phyloP scores from a whole-genome alignment of 37 sponge, comb jelly and placozoan species.

The Oopsacas minuta region DNA sequence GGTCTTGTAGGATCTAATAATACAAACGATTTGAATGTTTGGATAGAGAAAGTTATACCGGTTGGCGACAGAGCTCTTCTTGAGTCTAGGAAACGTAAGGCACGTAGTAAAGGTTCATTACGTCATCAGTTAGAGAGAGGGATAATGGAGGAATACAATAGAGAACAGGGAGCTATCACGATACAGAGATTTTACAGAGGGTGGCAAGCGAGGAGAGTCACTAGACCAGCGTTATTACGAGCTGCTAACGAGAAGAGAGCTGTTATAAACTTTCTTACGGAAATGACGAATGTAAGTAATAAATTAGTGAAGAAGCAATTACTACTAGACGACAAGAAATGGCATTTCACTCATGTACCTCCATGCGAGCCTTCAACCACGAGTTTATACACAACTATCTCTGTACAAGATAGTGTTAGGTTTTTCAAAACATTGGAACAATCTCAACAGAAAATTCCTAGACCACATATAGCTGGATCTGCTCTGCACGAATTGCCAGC shows the following conservation, averaged over 20 bases:
- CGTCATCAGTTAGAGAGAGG: slow-evolving; percentile 11
- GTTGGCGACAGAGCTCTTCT: neutral
- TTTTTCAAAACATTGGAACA: slow-evolving; percentile 9
- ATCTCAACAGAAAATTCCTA: neutral
- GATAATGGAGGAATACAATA: neutral
- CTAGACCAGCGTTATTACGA: neutral
- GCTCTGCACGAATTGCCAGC: neutral
- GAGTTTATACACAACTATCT: neutral
- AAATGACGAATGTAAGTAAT: neutral
- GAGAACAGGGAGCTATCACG: neutral
- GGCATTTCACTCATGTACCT: neutral
- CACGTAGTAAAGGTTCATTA: neutral
- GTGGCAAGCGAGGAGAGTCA: neutral
- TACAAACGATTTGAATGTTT: neutral
- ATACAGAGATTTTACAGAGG: neutral
- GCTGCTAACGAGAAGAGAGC: slow-evolving; percentile 8
- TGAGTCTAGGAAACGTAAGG: neutral
- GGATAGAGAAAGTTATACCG: slow-evolving; percentile 6
- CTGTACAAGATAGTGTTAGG: slow-evolving; percentile 12
- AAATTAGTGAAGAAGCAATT: neutral
- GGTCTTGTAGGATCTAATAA: neutral
- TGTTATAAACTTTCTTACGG: neutral
- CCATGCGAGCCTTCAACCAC: neutral
- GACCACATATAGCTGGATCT: slow-evolving; percentile 5
- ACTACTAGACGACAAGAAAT: neutral